A percentile compares a stretch with the other conserved stretches of the same genome.
Evolutionary conservation across 1,140 invertebrate species (phyloP).

Genomic region (Drosophila dunni): DNA sequence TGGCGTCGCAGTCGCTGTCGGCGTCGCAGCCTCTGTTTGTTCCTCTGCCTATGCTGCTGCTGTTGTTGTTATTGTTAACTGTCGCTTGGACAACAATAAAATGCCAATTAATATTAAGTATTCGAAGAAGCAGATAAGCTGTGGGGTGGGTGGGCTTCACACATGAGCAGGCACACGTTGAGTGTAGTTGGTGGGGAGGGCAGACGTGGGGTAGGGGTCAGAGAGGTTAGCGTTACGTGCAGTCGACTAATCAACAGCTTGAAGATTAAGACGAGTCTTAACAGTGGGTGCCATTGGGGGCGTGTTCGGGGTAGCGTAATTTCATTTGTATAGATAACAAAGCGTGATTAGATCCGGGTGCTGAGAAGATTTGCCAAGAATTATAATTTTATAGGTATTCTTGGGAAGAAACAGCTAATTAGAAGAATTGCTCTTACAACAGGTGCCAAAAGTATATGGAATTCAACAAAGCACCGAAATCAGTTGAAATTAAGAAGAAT

Average conservation of each 20-base stretch:
- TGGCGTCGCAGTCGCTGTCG: slow-evolving; percentile 1
- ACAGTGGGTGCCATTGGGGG: not conserved
- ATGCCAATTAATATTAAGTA: slow-evolving; percentile 45
- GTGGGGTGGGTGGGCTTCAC: slow-evolving; percentile 37
- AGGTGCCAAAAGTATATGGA: too few relatives aligned
- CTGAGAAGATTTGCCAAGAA: not conserved
- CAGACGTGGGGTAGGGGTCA: not conserved
- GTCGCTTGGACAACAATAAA: slow-evolving; percentile 35
- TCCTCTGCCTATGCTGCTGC: not conserved
- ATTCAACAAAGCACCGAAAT: too few relatives aligned
- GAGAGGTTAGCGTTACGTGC: slow-evolving; percentile 34
- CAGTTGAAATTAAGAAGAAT: too few relatives aligned
- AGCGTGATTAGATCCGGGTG: slow-evolving; percentile 8
- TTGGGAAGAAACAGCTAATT: not conserved
- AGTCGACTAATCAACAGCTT: slow-evolving; percentile 40
- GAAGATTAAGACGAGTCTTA: slow-evolving; percentile 37
- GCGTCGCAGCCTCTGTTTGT: not conserved
- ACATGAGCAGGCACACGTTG: slow-evolving; percentile 22
- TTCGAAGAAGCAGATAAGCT: slow-evolving; percentile 7
- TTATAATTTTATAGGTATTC: not conserved
- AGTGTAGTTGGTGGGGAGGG: too few relatives aligned
- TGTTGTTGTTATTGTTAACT: slow-evolving; percentile 26
- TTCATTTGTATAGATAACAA: slow-evolving; percentile 20
- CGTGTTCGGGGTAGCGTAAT: not conserved
- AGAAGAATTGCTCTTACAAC: too few relatives aligned